Conservation (phyloP, 2,113 vertebrate species). For the Hippocampus mohnikei region DNA sequence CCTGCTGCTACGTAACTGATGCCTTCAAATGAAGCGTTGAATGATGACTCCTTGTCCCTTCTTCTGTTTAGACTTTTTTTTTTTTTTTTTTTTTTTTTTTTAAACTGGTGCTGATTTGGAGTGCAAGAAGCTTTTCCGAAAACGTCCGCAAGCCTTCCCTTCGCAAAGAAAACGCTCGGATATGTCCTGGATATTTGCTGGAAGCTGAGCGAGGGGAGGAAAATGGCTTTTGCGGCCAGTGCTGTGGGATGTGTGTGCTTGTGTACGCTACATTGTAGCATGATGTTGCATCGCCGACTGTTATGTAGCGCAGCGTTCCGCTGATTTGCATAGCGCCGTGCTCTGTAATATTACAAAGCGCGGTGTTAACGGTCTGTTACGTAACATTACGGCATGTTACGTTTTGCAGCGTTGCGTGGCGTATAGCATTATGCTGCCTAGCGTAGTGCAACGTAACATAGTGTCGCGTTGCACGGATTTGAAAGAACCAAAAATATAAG, state of each 20-base stretch:
- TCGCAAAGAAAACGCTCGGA: conserved; percentile 8
- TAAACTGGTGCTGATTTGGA: conserved; percentile 49
- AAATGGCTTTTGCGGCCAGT: conserved; percentile 27
- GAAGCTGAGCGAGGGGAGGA: conserved; percentile 3
- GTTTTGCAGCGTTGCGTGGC: too few species aligned
- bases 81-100: conserved; percentile 25
- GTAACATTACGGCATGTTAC: not conserved
- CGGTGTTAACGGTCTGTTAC: too few species aligned
- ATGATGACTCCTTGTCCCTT: not conserved
- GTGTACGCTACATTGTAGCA: not conserved
- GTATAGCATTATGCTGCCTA: not conserved
- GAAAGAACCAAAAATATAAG: conserved; percentile 16
- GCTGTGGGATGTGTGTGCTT: conserved; percentile 17
- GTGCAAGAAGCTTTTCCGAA: conserved; percentile 45
- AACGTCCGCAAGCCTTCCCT: conserved; percentile 28
- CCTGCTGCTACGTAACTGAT: not conserved
- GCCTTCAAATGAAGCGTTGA: not conserved
- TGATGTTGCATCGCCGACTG: too few species aligned
- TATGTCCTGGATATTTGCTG: not conserved
- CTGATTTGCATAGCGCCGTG: too few species aligned
- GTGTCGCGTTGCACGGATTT: conserved; percentile 17
- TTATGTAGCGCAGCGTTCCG: not conserved
- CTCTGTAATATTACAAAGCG: too few species aligned
- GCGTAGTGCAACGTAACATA: not conserved
- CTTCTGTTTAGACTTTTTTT: not conserved